Percentiles rank a stretch among this genome's conserved stretches.
phyloP scores from a whole-genome alignment of 2,888 invertebrate species.

The Tachystola acroxantha region DNA sequence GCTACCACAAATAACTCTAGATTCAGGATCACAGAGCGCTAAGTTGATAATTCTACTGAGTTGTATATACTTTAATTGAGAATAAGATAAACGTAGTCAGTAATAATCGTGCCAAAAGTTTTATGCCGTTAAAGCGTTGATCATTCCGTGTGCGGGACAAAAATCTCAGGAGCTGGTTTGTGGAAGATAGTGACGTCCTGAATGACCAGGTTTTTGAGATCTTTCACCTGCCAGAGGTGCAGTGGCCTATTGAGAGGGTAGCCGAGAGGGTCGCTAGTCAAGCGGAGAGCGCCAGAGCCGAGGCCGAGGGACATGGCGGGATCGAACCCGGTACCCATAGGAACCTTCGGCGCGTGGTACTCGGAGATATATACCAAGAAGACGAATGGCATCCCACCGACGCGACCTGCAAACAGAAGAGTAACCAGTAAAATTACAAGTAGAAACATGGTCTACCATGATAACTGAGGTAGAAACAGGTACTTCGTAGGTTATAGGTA shows the following conservation, averaged over 20 bases:
- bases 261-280: slow-evolving; percentile 70
- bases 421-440: background rate
- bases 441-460: background rate
- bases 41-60: too few relatives aligned
- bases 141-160: slow-evolving; percentile 30
- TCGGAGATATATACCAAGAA: slow-evolving; percentile 79
- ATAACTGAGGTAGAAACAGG: too few relatives aligned
- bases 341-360: slow-evolving; percentile 55
- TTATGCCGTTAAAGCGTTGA: too few relatives aligned
- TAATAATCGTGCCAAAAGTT: too few relatives aligned
- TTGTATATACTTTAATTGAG: too few relatives aligned
- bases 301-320: slow-evolving; percentile 69
- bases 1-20: too few relatives aligned
- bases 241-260: slow-evolving; percentile 78
- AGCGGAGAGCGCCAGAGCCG: slow-evolving; percentile 57
- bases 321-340: slow-evolving; percentile 57
- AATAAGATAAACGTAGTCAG: too few relatives aligned
- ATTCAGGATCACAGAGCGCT: too few relatives aligned
- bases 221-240: slow-evolving; percentile 42
- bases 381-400: slow-evolving; percentile 79
- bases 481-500: too few relatives aligned
- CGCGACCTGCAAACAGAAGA: slow-evolving; percentile 50
- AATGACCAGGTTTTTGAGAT: slow-evolving; percentile 65
- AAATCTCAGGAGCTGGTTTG: slow-evolving; percentile 58
- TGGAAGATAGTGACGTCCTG: slow-evolving; percentile 74